Percentiles rank a stretch among this genome's conserved stretches.
Conservation (phyloP, 2,888 invertebrate species). For the Fabriciana adippe region DNA sequence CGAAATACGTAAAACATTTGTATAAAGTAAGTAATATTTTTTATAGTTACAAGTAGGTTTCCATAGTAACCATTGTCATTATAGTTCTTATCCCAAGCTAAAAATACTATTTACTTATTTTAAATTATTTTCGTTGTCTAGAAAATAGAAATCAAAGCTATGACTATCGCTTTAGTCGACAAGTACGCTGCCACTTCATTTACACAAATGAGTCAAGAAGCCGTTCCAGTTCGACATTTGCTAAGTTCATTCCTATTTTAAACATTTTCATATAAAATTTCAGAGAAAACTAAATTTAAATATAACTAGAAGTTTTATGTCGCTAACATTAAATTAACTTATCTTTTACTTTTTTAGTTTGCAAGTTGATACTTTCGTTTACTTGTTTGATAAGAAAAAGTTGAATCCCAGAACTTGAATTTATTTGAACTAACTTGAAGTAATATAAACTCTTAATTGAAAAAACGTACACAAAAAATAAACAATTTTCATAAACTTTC, state of each 20-base stretch:
- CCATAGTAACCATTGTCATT: too few species aligned
- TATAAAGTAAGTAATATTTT: too few species aligned
- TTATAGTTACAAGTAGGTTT: too few species aligned
- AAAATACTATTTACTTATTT: too few species aligned
- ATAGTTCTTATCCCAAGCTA: too few species aligned
- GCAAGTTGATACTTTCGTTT: conserved; percentile 11
- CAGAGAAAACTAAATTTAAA: conserved; percentile 18
- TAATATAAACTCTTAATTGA: conserved; percentile 3
- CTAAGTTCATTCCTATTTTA: neutral
- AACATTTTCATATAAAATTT: conserved; percentile 19
- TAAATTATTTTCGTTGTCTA: too few species aligned
- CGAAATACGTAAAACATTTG: too few species aligned
- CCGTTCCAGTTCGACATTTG: too few species aligned
- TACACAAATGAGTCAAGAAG: neutral
- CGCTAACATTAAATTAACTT: conserved; percentile 9
- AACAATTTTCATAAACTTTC: neutral
- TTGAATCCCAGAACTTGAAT: neutral
- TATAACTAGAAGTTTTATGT: conserved; percentile 16
- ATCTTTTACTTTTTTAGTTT: conserved; percentile 14
- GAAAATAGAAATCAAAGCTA: too few species aligned
- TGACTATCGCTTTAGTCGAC: too few species aligned
- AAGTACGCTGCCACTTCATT: too few species aligned
- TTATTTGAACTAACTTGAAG: conserved; percentile 1
- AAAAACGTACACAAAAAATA: neutral
- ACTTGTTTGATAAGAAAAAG: conserved; percentile 9